These are phyloP conservation scores for Microcebus lehilahytsara DNA, from an alignment of 2,113 vertebrate genomes.

Conservation along the genomic window DNA sequence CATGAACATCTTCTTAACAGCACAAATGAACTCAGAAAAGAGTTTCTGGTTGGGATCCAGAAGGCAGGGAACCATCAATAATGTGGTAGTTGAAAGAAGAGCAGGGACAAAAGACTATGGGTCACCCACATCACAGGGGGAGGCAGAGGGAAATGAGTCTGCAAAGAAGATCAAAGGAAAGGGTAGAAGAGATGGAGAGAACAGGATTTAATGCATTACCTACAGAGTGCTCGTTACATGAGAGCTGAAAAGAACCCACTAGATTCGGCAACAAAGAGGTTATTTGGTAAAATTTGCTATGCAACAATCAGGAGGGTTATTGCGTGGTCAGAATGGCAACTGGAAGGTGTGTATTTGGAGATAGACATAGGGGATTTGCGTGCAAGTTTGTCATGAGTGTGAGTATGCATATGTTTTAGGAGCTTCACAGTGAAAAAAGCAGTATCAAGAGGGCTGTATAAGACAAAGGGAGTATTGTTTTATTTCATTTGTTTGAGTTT, in stretches of 20 bases:
- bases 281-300: neutral
- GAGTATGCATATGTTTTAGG: neutral
- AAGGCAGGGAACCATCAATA: neutral
- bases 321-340: neutral
- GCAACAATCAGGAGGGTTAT: neutral
- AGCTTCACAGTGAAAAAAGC: neutral
- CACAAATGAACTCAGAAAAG: neutral
- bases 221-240: neutral
- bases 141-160: neutral
- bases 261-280: neutral
- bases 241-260: neutral
- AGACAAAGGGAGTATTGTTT: neutral
- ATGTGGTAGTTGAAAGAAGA: neutral
- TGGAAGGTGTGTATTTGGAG: neutral
- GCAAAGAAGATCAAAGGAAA: neutral
- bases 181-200: neutral
- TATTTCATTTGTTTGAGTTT: neutral
- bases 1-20: neutral
- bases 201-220: neutral
- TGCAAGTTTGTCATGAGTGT: neutral
- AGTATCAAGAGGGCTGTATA: neutral
- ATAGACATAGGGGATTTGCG: neutral
- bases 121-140: neutral
- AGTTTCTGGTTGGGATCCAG: neutral
- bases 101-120: neutral